Evolutionary conservation across 2,888 invertebrate genomes (phyloP), one percentile per base, ranked within the genome.

Genomic region (Heliothis peltigera): DNA sequence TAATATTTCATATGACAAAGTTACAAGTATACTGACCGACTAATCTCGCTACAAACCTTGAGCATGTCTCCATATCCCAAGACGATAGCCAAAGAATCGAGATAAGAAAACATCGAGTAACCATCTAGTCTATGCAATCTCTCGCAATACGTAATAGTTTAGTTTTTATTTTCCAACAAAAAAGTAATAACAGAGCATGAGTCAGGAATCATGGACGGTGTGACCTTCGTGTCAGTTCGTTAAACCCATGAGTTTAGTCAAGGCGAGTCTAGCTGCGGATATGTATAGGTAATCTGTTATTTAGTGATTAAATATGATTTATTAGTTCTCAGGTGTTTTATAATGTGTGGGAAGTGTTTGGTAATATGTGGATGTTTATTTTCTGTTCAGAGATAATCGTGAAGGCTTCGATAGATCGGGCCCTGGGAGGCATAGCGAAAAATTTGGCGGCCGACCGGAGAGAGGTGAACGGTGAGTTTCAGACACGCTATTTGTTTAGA

Each of bases 171-270:
- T 83, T 78, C 70, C 68, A 73, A 85, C 84, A 88, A 90, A 91
- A 90, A 88, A 84, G 84, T 85, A 81, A 86, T 90, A 89, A 91
- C 89, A 84, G 86, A 79, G 73, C 74, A 46, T 68, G 68, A 68
- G 64, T 68, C 83, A 84, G 91, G 92, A 92, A 83, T 93, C 93
- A 92, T 87, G 89, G 86, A 77, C 77, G 79, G 70, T 83, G 67
- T 88, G 91, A 89, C 92, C 92, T 92, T 91, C 88, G 80, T 76
- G 68, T 79, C 84, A 84, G 92, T 91, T 92, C 92, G 86, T 92
- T 93, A 92, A 92, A 92, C 93, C 79, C 84, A 70, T 60, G 67
- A 70, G 68, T 76, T 83, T 77, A 76, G 81, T 84, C 74, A 75
- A 57, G 74, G 71, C 73, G 69, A 70, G 80, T 73, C 80, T 80